Percentiles rank a stretch among this genome's conserved stretches.
These are phyloP conservation scores for Caenorhabditis brenneri DNA, from an alignment of 1,140 invertebrate genomes.

Conservation along the genomic window DNA sequence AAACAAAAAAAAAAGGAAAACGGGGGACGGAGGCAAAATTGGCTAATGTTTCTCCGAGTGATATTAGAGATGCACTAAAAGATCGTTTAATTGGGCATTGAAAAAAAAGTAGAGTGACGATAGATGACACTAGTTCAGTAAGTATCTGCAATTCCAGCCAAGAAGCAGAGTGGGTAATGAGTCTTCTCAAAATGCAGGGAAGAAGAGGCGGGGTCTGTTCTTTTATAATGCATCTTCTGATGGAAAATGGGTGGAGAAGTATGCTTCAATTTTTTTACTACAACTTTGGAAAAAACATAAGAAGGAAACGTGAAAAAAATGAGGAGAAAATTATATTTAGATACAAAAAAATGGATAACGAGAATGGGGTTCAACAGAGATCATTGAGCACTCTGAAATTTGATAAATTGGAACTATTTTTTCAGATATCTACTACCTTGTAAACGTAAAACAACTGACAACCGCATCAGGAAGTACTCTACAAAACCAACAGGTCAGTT, in stretches of 20 bases:
- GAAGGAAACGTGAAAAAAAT: background rate
- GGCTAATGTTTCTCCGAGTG: background rate
- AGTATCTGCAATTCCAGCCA: background rate
- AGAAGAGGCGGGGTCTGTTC: background rate
- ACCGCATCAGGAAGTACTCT: constrained; percentile 59
- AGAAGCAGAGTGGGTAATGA: background rate
- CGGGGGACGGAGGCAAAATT: background rate
- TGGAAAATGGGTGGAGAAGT: background rate
- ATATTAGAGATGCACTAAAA: constrained; percentile 22
- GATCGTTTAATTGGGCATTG: background rate
- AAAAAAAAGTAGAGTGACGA: constrained; percentile 9
- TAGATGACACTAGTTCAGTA: background rate
- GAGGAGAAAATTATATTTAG: background rate
- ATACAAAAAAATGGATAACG: background rate
- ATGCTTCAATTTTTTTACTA: background rate
- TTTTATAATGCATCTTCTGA: too few species aligned
- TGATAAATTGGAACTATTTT: background rate
- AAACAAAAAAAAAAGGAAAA: background rate
- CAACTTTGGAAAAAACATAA: background rate
- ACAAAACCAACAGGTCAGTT: constrained; percentile 61
- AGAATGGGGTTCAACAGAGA: too few species aligned
- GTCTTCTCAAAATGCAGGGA: background rate
- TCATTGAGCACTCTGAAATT: background rate
- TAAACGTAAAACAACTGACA: constrained; percentile 68
- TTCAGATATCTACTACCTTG: constrained; percentile 63